Evolutionary conservation across 1,140 invertebrate species (phyloP).

Genomic region (Holcopasites calliopsidis): DNA sequence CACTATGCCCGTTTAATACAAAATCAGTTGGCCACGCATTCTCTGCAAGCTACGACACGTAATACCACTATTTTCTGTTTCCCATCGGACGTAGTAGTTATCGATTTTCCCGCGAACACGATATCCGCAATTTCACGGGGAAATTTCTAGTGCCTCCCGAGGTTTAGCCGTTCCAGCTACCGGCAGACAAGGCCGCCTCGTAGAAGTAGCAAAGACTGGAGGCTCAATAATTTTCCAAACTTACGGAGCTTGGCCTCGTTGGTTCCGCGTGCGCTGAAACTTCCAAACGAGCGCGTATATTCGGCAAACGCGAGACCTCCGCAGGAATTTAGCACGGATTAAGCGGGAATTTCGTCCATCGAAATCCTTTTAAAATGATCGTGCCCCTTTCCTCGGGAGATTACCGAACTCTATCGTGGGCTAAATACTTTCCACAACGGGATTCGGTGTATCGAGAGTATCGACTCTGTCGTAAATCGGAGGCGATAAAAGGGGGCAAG

Average conservation of each 20-base stretch:
- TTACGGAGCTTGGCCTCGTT: background rate
- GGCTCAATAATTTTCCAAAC: conserved; percentile 26
- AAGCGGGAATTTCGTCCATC: conserved; percentile 32
- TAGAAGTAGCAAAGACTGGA: background rate
- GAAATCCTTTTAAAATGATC: conserved; percentile 20
- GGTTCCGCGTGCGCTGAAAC: conserved; percentile 5
- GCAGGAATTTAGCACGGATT: conserved; percentile 22
- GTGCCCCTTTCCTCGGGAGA: background rate
- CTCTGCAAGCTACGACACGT: background rate
- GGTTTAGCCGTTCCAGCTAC: background rate
- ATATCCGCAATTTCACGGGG: conserved; percentile 14
- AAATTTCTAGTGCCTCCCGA: conserved; percentile 8
- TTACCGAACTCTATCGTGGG: background rate
- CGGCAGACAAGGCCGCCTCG: background rate
- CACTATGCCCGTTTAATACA: background rate
- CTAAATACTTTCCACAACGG: background rate
- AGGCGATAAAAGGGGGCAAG: background rate
- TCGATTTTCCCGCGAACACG: conserved; percentile 1
- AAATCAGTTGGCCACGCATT: background rate
- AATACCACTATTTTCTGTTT: background rate
- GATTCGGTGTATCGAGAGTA: background rate
- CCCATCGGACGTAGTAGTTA: background rate
- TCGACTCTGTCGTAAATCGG: background rate
- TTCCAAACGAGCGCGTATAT: background rate
- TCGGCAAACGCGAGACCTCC: conserved; percentile 15